A percentile compares a stretch with the other conserved stretches of the same genome.
These are phyloP conservation scores for Pantherophis guttatus DNA, from an alignment of 2,113 vertebrate species.

Conservation along the genomic window DNA sequence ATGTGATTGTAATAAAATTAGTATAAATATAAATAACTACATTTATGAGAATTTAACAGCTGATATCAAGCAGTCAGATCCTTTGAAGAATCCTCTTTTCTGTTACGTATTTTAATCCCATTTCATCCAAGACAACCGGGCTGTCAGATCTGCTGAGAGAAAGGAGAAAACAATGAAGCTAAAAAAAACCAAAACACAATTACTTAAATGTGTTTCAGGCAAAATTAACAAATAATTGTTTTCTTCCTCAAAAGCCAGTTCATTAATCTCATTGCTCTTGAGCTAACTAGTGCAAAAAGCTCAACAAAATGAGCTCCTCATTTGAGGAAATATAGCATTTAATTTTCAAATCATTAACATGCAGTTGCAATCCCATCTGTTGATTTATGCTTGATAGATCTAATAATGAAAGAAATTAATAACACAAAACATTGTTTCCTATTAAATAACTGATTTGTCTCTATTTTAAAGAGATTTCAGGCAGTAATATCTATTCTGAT, in stretches of 20 bases:
- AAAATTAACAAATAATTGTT: slow-evolving; percentile 58
- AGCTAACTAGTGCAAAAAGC: too few relatives aligned
- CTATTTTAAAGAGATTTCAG: not conserved
- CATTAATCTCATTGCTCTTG: not conserved
- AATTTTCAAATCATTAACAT: slow-evolving; percentile 15
- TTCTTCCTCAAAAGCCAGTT: slow-evolving; percentile 38
- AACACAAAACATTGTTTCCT: not conserved
- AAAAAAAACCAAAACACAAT: slow-evolving; percentile 47
- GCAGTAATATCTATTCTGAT: not conserved
- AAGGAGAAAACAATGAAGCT: slow-evolving; percentile 41
- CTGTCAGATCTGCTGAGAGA: slow-evolving; percentile 75
- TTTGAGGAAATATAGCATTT: not conserved
- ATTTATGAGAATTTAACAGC: slow-evolving; percentile 76
- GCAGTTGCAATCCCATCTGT: slow-evolving; percentile 6
- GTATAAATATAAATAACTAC: not conserved
- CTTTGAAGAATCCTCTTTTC: not conserved
- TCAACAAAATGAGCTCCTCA: too few relatives aligned
- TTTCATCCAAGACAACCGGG: slow-evolving; percentile 83
- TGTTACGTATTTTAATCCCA: slow-evolving; percentile 72
- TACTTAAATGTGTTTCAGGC: slow-evolving; percentile 68
- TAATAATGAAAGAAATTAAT: not conserved
- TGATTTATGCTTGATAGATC: not conserved
- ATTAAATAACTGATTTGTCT: not conserved
- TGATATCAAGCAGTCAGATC: slow-evolving; percentile 35
- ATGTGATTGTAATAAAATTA: not conserved